phyloP scores from a whole-genome alignment of 2,113 vertebrate species.

The Ptilorrhoa leucosticta region DNA sequence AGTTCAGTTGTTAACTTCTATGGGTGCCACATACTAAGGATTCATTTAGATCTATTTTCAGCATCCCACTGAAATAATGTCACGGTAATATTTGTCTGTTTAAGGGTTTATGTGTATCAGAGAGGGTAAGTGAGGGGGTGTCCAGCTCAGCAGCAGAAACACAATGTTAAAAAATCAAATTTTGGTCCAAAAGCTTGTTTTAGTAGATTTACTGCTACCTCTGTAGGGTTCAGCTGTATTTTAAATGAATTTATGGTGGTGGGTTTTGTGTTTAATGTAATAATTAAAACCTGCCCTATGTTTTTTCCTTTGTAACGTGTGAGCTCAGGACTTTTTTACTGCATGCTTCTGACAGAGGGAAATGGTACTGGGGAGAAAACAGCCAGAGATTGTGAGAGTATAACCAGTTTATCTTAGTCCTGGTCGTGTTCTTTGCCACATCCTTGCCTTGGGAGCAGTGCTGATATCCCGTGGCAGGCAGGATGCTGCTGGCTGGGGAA shows the following conservation, averaged over 20 bases:
- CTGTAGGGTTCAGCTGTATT: background rate
- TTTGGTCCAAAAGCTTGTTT: background rate
- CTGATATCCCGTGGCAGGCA: background rate
- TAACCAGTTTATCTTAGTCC: background rate
- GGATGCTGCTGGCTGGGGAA: background rate
- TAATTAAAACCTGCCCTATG: background rate
- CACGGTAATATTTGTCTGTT: background rate
- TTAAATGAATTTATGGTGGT: background rate
- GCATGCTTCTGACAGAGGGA: background rate
- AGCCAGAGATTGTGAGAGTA: background rate
- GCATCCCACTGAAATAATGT: background rate
- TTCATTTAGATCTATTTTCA: background rate
- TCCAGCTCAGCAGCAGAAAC: background rate
- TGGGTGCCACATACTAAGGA: background rate
- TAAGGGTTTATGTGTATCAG: background rate
- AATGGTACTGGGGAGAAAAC: rapidly evolving
- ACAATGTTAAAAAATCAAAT: background rate
- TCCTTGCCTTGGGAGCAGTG: background rate
- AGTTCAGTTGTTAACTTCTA: background rate
- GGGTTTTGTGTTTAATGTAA: background rate
- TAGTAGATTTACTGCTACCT: background rate
- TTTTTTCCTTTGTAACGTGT: background rate
- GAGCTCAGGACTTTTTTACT: background rate
- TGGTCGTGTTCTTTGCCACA: background rate
- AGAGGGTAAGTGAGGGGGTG: background rate